Evolutionary conservation across 2,888 invertebrate genomes (phyloP), one percentile per base, ranked within the genome.

Genomic region (Pristionchus exspectatus): DNA sequence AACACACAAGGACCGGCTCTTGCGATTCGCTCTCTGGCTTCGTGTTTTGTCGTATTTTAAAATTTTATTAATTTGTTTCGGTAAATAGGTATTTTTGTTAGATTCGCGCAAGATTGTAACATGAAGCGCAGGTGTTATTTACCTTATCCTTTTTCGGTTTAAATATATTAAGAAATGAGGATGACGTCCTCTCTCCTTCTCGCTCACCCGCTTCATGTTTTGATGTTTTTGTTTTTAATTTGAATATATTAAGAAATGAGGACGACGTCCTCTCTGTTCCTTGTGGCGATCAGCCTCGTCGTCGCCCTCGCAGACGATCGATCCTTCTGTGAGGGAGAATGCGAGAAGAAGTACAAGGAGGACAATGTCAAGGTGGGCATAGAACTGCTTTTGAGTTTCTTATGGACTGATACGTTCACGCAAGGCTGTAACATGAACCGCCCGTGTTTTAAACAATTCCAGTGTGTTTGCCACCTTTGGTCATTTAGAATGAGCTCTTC

Each of bases 241-340:
- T 50, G 9, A 56, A 85, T 59, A 14, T 5, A 44, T 54, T 59
- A 5, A 44, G 87, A 66, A 44, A 69, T 87, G 69, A 69, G 69
- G 87, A 69, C 69, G n/a, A n/a, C 27, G 44, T 38, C 66, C 66
- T 44, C 56, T 14, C 63, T 33, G 4, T 44, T 87, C 69, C 18
- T 87, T 38, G 50, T 56, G 24, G 44, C 74, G 21, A 0, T 88
- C 27, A n/a, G 33, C 24, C 14, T 33, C 38, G 27, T 21, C 18
- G 33, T 56, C 18, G 74, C 27, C 5, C 9, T 77, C 54, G 74
- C 56, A 0, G 88, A 88, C 88, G 88, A 88, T 59, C 33, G 33
- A 18, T 88, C 88, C 77, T 88, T 74, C 88, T 88, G 88, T 24
- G 27, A 54, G 72, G 88, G 77, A 24, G 59, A 88, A 30, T 88